These are phyloP conservation scores for Drosophila pseudoananassae DNA, from an alignment of 1,140 invertebrate genomes.

Conservation along the genomic window DNA sequence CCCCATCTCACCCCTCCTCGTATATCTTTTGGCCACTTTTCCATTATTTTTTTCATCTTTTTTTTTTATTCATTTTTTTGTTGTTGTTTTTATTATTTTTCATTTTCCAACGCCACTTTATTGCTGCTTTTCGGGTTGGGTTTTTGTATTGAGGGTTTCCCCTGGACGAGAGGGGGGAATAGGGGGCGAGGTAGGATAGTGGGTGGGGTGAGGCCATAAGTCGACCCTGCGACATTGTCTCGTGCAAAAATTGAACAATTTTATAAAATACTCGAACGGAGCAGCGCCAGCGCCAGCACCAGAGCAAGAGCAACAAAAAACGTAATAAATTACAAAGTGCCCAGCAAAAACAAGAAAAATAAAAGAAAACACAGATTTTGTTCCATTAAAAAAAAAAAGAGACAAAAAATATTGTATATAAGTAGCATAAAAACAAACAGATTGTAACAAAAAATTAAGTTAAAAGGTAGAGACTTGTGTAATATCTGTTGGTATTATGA, in stretches of 20 bases:
- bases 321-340: conserved; percentile 74
- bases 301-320: conserved; percentile 43
- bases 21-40: conserved; percentile 1
- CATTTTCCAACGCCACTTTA: conserved; percentile 28
- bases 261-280: conserved; percentile 52
- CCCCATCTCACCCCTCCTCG: background rate
- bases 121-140: conserved; percentile 8
- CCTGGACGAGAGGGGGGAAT: too few species aligned
- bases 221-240: conserved; percentile 52
- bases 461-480: background rate
- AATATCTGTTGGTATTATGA: background rate
- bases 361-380: conserved; percentile 37
- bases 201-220: conserved; percentile 25
- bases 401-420: conserved; percentile 1
- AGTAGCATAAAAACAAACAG: conserved; percentile 20
- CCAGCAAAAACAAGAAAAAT: conserved; percentile 16
- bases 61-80: background rate
- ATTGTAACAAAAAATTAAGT: conserved; percentile 6
- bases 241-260: conserved; percentile 60
- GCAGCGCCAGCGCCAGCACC: conserved; percentile 4
- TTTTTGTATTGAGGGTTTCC: background rate
- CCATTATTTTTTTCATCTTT: background rate
- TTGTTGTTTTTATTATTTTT: conserved; percentile 21
- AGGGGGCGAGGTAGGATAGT: background rate
- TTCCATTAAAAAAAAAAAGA: conserved; percentile 15